Evolutionary conservation across 1,140 invertebrate genomes (phyloP), one percentile per base, ranked within the genome.

Genomic region (Aleiodes sp.): DNA sequence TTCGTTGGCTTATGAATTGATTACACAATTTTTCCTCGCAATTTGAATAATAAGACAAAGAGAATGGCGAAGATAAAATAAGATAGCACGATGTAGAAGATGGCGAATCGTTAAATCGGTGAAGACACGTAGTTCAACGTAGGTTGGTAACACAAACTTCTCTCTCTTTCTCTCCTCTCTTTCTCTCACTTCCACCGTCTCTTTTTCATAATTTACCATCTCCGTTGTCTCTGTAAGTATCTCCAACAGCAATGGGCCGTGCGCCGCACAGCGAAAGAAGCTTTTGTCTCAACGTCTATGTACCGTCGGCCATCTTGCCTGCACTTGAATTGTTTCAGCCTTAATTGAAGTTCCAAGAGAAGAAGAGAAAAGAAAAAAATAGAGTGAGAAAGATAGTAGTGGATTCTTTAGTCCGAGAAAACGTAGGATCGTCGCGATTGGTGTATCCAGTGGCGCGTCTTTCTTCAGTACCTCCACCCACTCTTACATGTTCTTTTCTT

Each of bases 311-410:
- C 68, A 65, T 70, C 72, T 64, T 68, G 60, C 46, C 73, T 73
- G 76, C 73, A 80, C 79, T 79, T 79, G 73, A 79, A 80, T 79
- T 80, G 75, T 78, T 80, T 76, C 78, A 70, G 46, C 75, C 78
- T 76, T 81, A 80, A 81, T 81, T 78, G 76, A 74, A 78, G 66
- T 62, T 68, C 57, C 28, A 31, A 68, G 57, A 28, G 14, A 52
- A 59, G 33, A 21, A 41, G 12, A n/a, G 31, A 35, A 28, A 7
- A 9, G 26, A 56, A 12, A 6, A 28, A 39, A 19, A 14, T 12
- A 16, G 29, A 31, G 2, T 21, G 57, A 46, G 21, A 28, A 7
- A n/a, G 35, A 68, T 29, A 37, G 60, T 21, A 62, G 60, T 7
- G 33, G 33, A 21, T 52, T 52, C 46, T 52, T 52, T 52, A 52